phyloP scores from a whole-genome alignment of 2,888 invertebrate species.

The Gortyna flavago region DNA sequence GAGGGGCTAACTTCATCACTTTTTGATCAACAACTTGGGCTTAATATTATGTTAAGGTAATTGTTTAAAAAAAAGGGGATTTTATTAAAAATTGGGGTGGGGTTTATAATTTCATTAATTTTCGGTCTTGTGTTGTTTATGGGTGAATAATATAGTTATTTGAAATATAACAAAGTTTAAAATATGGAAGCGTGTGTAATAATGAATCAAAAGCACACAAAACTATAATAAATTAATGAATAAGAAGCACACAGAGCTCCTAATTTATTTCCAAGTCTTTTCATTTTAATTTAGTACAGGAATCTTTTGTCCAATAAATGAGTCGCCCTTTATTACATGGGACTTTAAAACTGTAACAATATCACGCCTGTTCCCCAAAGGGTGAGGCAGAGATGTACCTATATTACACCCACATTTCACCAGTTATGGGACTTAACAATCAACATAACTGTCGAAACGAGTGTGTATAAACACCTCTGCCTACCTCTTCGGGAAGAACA shows the following conservation, averaged over 20 bases:
- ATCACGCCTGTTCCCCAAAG: not conserved
- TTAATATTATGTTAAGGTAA: constrained; percentile 3
- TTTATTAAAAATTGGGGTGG: constrained; percentile 14
- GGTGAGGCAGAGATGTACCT: not conserved
- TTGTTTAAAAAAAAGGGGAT: not conserved
- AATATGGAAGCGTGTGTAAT: not conserved
- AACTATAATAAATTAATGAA: too few species aligned
- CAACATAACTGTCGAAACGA: not conserved
- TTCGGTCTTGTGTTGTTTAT: constrained; percentile 33
- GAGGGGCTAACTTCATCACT: constrained; percentile 34
- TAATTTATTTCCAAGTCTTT: not conserved
- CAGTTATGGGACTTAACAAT: not conserved
- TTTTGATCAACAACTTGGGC: constrained; percentile 18
- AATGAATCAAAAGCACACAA: not conserved
- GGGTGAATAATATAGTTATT: not conserved
- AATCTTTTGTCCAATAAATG: not conserved
- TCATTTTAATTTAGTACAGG: not conserved
- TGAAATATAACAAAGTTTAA: too few species aligned
- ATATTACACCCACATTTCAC: not conserved
- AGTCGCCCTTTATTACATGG: not conserved
- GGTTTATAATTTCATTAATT: constrained; percentile 8
- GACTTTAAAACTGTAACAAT: not conserved
- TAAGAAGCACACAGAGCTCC: not conserved
- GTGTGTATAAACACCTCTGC: not conserved
- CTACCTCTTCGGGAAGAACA: not conserved